These are phyloP conservation scores for Struthio camelus DNA, from an alignment of 2,113 vertebrate genomes.

Conservation along the genomic window DNA sequence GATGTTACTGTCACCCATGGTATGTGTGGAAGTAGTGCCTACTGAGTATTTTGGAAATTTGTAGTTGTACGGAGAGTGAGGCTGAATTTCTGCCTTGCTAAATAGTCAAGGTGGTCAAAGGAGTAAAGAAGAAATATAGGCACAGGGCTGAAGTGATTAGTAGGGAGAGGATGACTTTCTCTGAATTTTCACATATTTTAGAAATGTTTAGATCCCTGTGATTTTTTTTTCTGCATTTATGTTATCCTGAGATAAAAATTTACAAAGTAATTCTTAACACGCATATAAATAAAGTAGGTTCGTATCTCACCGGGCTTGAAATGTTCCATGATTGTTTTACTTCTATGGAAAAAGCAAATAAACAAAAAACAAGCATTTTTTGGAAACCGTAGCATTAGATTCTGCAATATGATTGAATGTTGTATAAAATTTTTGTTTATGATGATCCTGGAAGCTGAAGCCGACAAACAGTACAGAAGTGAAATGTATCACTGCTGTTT, in stretches of 20 bases:
- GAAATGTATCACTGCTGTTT: neutral
- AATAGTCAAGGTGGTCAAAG: neutral
- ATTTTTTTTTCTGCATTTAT: neutral
- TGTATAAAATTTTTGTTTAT: neutral
- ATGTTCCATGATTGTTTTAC: neutral
- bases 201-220: neutral
- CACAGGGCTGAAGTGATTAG: neutral
- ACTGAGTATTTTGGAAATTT: neutral
- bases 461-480: neutral
- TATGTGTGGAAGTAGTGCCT: neutral
- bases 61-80: neutral
- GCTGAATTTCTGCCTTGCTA: neutral
- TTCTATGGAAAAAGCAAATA: neutral
- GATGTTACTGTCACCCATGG: too few species aligned
- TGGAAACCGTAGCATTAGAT: neutral
- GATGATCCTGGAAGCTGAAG: neutral
- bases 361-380: neutral
- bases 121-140: neutral
- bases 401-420: neutral
- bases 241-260: neutral
- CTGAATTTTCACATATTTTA: neutral
- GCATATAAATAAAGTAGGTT: neutral
- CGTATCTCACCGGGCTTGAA: neutral
- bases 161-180: neutral
- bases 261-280: neutral